Percentiles rank a stretch among this genome's conserved stretches.
These are phyloP conservation scores for Podocnemis expansa DNA, from an alignment of 2,113 vertebrate genomes.

Conservation along the genomic window DNA sequence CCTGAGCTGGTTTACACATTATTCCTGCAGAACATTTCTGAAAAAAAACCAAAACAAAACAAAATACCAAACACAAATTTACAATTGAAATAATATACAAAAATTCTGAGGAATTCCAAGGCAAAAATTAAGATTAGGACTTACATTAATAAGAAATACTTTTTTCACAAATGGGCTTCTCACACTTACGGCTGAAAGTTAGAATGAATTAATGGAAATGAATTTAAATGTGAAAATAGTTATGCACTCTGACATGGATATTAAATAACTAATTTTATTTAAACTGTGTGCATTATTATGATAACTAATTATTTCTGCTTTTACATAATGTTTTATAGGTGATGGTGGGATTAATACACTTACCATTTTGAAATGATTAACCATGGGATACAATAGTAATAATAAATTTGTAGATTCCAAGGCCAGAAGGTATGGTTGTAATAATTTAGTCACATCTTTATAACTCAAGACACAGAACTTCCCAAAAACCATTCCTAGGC, in stretches of 20 bases:
- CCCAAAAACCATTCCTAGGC: background rate
- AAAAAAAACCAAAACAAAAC: background rate
- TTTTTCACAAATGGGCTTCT: background rate
- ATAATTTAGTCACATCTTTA: background rate
- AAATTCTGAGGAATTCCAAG: background rate
- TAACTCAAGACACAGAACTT: background rate
- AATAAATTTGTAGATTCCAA: background rate
- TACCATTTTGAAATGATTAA: background rate
- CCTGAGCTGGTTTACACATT: background rate
- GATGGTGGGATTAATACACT: background rate
- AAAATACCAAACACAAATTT: background rate
- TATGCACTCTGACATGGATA: background rate
- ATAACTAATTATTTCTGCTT: background rate
- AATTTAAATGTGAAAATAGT: background rate
- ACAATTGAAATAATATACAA: background rate
- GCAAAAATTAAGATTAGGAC: background rate
- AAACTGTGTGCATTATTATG: background rate
- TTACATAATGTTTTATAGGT: background rate
- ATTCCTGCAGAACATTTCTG: background rate
- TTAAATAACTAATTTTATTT: background rate
- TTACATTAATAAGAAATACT: background rate
- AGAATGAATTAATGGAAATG: background rate
- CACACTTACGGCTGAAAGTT: background rate
- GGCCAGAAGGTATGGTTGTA: background rate
- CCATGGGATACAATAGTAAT: background rate